Percentiles rank a stretch among this genome's conserved stretches.
Conservation (phyloP, 2,113 vertebrate species). For the Syrmaticus mikado region DNA sequence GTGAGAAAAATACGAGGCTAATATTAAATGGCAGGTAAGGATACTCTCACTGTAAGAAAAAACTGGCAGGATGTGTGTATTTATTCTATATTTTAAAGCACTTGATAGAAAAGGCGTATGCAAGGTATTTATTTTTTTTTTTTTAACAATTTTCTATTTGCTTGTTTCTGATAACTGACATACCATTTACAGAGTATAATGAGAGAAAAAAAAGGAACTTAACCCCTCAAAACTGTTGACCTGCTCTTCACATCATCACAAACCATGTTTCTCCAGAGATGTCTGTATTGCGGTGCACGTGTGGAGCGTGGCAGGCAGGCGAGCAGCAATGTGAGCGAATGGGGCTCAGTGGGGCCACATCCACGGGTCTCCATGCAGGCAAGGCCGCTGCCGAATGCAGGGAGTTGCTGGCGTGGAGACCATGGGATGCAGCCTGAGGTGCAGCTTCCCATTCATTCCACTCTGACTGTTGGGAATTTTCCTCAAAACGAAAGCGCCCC, state of each 20-base stretch:
- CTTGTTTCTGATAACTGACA: slow-evolving; percentile 83
- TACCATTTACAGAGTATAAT: slow-evolving; percentile 83
- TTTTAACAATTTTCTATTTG: slow-evolving; percentile 80
- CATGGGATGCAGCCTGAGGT: not conserved
- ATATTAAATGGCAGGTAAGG: slow-evolving; percentile 90
- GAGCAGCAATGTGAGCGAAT: not conserved
- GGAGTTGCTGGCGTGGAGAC: not conserved
- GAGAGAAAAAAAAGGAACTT: slow-evolving; percentile 85
- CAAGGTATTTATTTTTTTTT: slow-evolving; percentile 75
- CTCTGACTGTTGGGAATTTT: slow-evolving; percentile 7
- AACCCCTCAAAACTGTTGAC: slow-evolving; percentile 83
- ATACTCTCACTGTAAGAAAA: slow-evolving; percentile 90
- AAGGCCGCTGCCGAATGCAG: rapidly evolving
- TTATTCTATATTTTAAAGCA: slow-evolving; percentile 91
- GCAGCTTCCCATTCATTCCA: slow-evolving; percentile 40
- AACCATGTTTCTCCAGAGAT: slow-evolving; percentile 65
- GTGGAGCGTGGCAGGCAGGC: not conserved
- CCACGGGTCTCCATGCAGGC: not conserved
- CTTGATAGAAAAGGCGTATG: slow-evolving; percentile 90
- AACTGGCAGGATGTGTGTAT: slow-evolving; percentile 90
- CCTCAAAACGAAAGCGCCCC: not conserved
- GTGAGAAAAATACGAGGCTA: slow-evolving; percentile 91
- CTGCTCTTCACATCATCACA: slow-evolving; percentile 81
- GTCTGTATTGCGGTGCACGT: slow-evolving; percentile 16
- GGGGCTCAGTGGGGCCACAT: not conserved